Evolutionary conservation across 2,113 vertebrate species (phyloP), one percentile per base, ranked within the genome.

Genomic region (Microcebus griseorufus): DNA sequence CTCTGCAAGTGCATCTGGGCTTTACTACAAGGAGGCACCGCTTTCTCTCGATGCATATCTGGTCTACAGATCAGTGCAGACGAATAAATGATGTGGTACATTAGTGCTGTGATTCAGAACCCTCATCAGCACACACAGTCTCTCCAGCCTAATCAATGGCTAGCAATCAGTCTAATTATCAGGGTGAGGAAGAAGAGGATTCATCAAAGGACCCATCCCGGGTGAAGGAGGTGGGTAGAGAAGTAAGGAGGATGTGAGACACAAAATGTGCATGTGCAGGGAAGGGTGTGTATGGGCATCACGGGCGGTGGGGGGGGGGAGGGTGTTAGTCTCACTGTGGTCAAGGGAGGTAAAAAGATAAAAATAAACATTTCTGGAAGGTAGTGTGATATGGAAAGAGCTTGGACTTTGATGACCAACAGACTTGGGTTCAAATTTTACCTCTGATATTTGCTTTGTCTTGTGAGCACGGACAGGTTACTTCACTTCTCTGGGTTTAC

Each of bases 161-260:
- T 86, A 37, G 42, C 32, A 95, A 72, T 95, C 64, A 82, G 55
- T 79, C 42, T 65, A 76, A 90, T 67, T 82, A 70, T n/a, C 39
- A 37, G 0, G 11, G 25, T n/a, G 73, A 85, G 60, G 23, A 81
- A 75, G n/a, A 75, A 60, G 23, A 95, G 16, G n/a, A 62, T 64
- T 85, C 45, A 76, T 64, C 81, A 55, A 39, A 78, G 25, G 16
- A 48, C 39, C 12, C 9, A 27, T 17, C 2, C 0, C 5, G 25
- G 4, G 8, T 89, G 37, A 85, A 78, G 37, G 22, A 60, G 3
- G 45, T 39, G 0, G 22, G 27, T 5, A 55, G 29, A 22, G 8
- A 18, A 10, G 17, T 32, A 48, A 67, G 11, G n/a, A 11, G 60
- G 29, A 48, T 58, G 4, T 53, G 14, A 9, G 1, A 58, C 20